Conservation (phyloP, 2,113 vertebrate genomes). For the Cyanoderma ruficeps region DNA sequence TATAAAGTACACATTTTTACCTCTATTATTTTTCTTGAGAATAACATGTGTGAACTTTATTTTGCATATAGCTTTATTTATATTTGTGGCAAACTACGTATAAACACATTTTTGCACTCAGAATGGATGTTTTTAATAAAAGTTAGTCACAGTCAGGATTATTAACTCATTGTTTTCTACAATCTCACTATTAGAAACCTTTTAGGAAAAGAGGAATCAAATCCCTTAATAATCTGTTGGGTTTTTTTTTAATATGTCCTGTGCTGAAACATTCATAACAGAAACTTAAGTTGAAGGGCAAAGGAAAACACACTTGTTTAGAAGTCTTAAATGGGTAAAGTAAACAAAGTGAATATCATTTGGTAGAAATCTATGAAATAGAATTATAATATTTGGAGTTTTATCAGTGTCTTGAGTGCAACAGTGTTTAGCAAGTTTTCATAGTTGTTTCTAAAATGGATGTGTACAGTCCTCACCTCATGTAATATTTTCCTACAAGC, state of each 20-base stretch:
- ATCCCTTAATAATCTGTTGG: background rate
- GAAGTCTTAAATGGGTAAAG: background rate
- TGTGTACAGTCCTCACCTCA: background rate
- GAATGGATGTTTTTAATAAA: constrained; percentile 21
- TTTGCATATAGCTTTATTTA: constrained; percentile 12
- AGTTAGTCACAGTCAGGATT: background rate
- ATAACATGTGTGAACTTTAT: background rate
- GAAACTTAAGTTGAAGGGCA: background rate
- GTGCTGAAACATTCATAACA: background rate
- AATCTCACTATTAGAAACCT: background rate
- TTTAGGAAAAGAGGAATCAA: background rate
- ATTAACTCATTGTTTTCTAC: constrained; percentile 20
- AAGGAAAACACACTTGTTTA: constrained; percentile 3
- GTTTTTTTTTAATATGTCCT: background rate
- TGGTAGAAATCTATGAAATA: background rate
- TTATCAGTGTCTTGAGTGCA: background rate
- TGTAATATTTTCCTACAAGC: background rate
- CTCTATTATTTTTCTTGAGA: constrained; percentile 21
- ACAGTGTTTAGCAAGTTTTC: background rate
- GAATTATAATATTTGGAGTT: background rate
- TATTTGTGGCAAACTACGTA: background rate
- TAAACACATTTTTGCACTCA: background rate
- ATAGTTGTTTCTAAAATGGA: background rate
- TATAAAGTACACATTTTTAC: constrained; percentile 3
- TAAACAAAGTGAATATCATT: background rate